A percentile compares a stretch with the other conserved stretches of the same genome.
Conservation (phyloP, 2,113 vertebrate species). For the Tetrax tetrax region DNA sequence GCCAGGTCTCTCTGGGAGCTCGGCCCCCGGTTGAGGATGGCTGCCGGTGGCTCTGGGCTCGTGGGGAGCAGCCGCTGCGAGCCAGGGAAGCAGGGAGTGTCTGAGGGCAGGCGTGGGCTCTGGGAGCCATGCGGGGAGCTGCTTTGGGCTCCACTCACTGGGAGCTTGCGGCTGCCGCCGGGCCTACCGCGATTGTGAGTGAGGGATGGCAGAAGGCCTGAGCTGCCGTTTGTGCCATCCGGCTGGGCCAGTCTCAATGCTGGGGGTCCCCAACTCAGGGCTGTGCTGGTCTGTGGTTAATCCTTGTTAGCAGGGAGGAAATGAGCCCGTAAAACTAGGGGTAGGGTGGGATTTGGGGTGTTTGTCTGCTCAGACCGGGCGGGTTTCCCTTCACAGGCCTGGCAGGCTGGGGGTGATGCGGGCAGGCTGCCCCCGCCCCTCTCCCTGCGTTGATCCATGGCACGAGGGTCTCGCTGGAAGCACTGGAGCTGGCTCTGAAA, state of each 20-base stretch:
- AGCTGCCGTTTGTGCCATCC: fast-evolving
- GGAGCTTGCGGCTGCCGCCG: fast-evolving
- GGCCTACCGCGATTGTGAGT: fast-evolving
- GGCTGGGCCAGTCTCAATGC: background rate
- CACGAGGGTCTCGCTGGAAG: background rate
- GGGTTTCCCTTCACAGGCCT: background rate
- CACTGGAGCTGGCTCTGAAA: background rate
- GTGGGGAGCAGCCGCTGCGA: background rate
- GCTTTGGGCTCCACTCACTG: background rate
- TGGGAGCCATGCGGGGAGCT: fast-evolving
- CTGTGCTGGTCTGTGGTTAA: background rate
- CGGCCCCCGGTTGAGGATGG: fast-evolving
- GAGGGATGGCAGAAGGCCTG: background rate
- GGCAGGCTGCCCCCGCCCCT: background rate
- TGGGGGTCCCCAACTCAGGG: background rate
- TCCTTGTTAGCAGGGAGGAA: background rate
- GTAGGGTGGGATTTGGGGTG: background rate
- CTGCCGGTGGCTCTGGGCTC: fast-evolving
- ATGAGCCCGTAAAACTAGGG: fast-evolving
- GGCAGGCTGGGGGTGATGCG: fast-evolving
- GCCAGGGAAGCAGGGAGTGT: background rate
- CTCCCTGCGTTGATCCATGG: fast-evolving
- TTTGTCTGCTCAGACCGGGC: fast-evolving
- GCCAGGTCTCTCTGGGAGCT: fast-evolving
- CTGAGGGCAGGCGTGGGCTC: background rate